Evolutionary conservation across 2,113 vertebrate species (phyloP).

Genomic region (human): DNA sequence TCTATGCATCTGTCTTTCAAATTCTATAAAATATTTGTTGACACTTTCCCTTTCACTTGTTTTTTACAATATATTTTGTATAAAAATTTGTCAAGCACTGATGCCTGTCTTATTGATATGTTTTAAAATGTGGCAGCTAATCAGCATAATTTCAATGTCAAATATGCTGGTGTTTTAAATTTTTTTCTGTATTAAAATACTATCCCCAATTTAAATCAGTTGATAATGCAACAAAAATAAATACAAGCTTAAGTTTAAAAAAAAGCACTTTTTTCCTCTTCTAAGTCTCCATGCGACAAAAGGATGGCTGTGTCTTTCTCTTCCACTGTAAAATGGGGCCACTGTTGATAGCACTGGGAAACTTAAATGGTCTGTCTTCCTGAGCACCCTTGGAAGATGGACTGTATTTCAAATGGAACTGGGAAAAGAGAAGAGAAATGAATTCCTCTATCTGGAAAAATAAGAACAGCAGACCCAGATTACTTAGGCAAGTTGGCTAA

Average conservation of each 20-base stretch:
- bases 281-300: background rate
- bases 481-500: background rate
- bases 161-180: slow-evolving; percentile 16
- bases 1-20: slow-evolving; percentile 61
- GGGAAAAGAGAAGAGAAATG: background rate
- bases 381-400: background rate
- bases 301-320: background rate
- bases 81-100: slow-evolving; percentile 39
- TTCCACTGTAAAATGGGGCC: background rate
- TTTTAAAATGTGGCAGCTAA: slow-evolving; percentile 51
- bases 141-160: slow-evolving; percentile 41
- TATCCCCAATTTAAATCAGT: slow-evolving; percentile 50
- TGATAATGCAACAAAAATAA: slow-evolving; percentile 6
- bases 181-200: slow-evolving; percentile 31
- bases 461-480: background rate
- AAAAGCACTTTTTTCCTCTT: background rate
- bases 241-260: background rate
- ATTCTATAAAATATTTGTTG: slow-evolving; percentile 71
- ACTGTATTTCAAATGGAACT: background rate
- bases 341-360: background rate
- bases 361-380: background rate
- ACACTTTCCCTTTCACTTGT: slow-evolving; percentile 60
- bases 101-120: background rate
- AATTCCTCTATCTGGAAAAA: background rate
- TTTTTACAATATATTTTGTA: background rate